phyloP scores from a whole-genome alignment of 2,888 invertebrate genomes.

The Lapara coniferarum region DNA sequence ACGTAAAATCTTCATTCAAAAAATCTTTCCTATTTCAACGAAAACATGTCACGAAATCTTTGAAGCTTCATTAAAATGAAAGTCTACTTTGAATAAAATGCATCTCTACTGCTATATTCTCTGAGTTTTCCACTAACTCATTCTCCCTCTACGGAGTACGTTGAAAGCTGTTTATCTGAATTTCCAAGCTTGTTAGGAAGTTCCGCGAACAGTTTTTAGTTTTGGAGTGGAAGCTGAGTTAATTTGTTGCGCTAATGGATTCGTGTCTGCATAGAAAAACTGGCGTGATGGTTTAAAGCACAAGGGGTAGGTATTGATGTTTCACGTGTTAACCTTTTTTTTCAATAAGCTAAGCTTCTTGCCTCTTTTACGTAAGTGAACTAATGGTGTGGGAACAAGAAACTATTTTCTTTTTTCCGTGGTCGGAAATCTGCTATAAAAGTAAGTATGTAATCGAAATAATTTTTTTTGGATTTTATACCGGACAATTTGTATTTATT shows the following conservation, averaged over 20 bases:
- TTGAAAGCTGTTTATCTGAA: constrained; percentile 26
- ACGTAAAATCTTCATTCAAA: too few relatives aligned
- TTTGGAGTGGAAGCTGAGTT: constrained; percentile 24
- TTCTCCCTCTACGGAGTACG: neutral
- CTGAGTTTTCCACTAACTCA: constrained; percentile 15
- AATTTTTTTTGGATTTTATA: too few relatives aligned
- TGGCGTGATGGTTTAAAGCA: constrained; percentile 9
- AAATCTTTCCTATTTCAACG: too few relatives aligned
- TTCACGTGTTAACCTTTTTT: too few relatives aligned
- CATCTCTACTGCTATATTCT: neutral
- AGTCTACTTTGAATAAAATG: too few relatives aligned
- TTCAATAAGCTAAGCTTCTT: too few relatives aligned
- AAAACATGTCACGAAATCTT: neutral
- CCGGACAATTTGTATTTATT: too few relatives aligned
- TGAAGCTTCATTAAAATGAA: neutral
- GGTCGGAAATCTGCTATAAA: too few relatives aligned
- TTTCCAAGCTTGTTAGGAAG: constrained; percentile 26
- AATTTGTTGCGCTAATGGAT: constrained; percentile 26
- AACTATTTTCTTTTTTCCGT: too few relatives aligned
- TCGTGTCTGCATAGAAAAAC: constrained; percentile 14
- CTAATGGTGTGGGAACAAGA: too few relatives aligned
- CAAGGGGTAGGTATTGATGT: neutral
- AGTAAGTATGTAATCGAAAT: too few relatives aligned
- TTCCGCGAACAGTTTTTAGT: constrained; percentile 26
- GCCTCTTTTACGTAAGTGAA: too few relatives aligned